These are phyloP conservation scores for Xanthorhoe designata DNA, from an alignment of 2,888 invertebrate species.

Conservation along the genomic window DNA sequence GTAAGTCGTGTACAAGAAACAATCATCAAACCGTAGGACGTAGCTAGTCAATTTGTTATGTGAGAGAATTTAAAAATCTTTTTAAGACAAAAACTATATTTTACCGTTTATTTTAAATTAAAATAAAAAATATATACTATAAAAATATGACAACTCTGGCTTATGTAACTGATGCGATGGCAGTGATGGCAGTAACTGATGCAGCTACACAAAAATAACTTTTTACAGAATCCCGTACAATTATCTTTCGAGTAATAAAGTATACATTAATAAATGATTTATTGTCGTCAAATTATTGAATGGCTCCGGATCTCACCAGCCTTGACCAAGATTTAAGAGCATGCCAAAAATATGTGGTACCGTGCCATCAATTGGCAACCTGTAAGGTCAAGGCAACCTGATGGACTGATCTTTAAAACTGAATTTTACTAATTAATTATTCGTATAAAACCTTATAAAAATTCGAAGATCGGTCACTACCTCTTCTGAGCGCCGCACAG, in stretches of 20 bases:
- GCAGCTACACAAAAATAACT: not conserved
- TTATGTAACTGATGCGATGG: not conserved
- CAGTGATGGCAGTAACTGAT: not conserved
- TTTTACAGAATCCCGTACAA: not conserved
- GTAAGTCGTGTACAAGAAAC: no score
- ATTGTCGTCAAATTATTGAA: slow-evolving; percentile 19
- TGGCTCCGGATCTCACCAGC: slow-evolving; percentile 24
- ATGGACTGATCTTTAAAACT: slow-evolving; percentile 30
- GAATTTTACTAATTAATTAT: slow-evolving; percentile 35
- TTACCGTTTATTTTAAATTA: no score
- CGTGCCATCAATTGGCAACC: slow-evolving; percentile 33
- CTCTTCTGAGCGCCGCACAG: slow-evolving; percentile 8
- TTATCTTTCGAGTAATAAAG: not conserved
- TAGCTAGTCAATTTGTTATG: no score
- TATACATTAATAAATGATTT: slow-evolving; percentile 9
- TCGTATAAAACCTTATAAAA: slow-evolving; percentile 33
- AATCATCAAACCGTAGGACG: no score
- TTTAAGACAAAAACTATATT: no score
- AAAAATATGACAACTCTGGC: not conserved
- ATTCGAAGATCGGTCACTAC: slow-evolving; percentile 7
- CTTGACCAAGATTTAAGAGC: slow-evolving; percentile 41
- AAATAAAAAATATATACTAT: not conserved
- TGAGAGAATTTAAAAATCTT: no score
- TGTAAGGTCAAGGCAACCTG: slow-evolving; percentile 42
- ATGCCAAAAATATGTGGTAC: slow-evolving; percentile 33